A percentile compares a stretch with the other conserved stretches of the same genome.
These are phyloP conservation scores for Hyphantria cunea DNA, from an alignment of 1,140 invertebrate species.

Conservation along the genomic window DNA sequence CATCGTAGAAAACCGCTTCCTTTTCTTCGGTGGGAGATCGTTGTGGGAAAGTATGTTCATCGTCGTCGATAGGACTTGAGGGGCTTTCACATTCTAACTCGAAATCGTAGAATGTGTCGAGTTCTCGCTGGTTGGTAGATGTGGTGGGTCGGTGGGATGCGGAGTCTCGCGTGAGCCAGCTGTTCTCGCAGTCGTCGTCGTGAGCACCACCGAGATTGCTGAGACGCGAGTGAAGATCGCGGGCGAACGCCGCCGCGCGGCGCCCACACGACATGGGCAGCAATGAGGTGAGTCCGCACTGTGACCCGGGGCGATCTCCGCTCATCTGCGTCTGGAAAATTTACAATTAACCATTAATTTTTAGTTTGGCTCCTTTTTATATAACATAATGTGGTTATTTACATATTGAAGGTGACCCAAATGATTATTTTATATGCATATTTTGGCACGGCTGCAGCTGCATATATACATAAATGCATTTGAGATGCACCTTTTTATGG, in stretches of 20 bases:
- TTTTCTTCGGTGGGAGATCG: slow-evolving; percentile 72
- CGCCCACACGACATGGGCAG: slow-evolving; percentile 88
- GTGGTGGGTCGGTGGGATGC: slow-evolving; percentile 64
- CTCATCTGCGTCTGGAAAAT: slow-evolving; percentile 79
- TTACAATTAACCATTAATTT: slow-evolving; percentile 3
- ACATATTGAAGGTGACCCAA: too few relatives aligned
- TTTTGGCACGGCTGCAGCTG: too few relatives aligned
- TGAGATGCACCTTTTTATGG: too few relatives aligned
- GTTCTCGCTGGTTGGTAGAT: slow-evolving; percentile 74
- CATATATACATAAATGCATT: too few relatives aligned
- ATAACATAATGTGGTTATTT: too few relatives aligned
- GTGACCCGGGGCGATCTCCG: slow-evolving; percentile 69
- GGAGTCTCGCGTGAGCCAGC: slow-evolving; percentile 69
- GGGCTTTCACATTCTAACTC: slow-evolving; percentile 85
- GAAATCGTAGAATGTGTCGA: slow-evolving; percentile 81
- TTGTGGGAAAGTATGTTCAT: slow-evolving; percentile 74
- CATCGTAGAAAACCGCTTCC: slow-evolving; percentile 77
- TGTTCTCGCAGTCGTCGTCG: slow-evolving; percentile 69
- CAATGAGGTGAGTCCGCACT: slow-evolving; percentile 79
- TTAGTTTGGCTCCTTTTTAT: too few relatives aligned
- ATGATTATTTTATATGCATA: too few relatives aligned
- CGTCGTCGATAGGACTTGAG: slow-evolving; percentile 86
- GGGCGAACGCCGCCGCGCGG: slow-evolving; percentile 89
- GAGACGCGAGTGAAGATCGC: slow-evolving; percentile 87
- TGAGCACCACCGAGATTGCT: slow-evolving; percentile 84